These are phyloP conservation scores for Trematocara macrostoma DNA, from an alignment of 2,113 vertebrate species.

Conservation along the genomic window DNA sequence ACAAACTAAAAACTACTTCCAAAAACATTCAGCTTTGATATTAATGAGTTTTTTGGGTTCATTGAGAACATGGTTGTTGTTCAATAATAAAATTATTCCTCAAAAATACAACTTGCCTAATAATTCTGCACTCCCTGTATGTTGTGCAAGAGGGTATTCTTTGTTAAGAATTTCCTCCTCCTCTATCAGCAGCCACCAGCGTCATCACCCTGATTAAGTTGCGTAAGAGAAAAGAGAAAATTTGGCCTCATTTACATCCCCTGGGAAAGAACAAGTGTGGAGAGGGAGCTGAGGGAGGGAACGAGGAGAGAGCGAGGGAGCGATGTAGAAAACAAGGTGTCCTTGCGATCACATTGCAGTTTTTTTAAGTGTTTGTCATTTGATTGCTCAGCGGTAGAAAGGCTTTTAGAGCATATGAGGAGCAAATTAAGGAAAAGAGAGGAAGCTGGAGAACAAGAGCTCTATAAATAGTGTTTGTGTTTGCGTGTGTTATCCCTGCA, in stretches of 20 bases:
- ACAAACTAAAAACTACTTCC: too few species aligned
- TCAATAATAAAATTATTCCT: too few species aligned
- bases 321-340: slow-evolving; percentile 7
- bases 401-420: not conserved
- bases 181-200: slow-evolving; percentile 34
- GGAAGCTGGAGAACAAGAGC: not conserved
- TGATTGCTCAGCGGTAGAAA: slow-evolving; percentile 15
- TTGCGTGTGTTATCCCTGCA: slow-evolving; percentile 10
- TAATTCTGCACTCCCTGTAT: too few species aligned
- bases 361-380: slow-evolving; percentile 38
- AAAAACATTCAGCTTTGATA: too few species aligned
- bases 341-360: slow-evolving; percentile 59
- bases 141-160: not conserved
- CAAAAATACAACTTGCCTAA: too few species aligned
- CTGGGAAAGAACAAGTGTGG: slow-evolving; percentile 12
- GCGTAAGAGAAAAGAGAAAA: slow-evolving; percentile 50
- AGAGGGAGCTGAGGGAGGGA: not conserved
- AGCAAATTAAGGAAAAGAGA: not conserved
- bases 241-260: slow-evolving; percentile 61
- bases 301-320: not conserved
- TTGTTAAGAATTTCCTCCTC: slow-evolving; percentile 28
- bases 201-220: slow-evolving; percentile 61
- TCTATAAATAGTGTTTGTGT: slow-evolving; percentile 22
- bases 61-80: too few species aligned
- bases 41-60: too few species aligned